Conservation (phyloP, 2,888 invertebrate genomes). For the Caenorhabditis afra region DNA sequence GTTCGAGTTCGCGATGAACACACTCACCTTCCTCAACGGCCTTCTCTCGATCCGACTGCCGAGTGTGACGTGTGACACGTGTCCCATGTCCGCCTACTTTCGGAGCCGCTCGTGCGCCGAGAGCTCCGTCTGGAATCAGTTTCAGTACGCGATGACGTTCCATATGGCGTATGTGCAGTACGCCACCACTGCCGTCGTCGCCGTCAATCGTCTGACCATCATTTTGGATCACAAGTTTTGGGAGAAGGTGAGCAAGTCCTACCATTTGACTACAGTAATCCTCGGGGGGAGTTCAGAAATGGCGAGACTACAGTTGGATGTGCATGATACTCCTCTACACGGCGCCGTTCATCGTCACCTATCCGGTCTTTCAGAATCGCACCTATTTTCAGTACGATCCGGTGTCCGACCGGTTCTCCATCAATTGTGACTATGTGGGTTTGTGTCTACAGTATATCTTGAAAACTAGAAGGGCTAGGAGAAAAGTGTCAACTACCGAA, state of each 20-base stretch:
- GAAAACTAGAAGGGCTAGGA: no score
- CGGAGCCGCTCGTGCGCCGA: background rate
- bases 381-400: constrained; percentile 16
- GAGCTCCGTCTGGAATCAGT: background rate
- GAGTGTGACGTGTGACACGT: background rate
- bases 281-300: constrained; percentile 10
- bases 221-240: background rate
- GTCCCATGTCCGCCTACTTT: background rate
- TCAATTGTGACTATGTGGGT: constrained; percentile 13
- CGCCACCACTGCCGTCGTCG: constrained; percentile 23
- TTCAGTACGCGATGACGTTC: constrained; percentile 17
- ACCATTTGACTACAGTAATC: no score
- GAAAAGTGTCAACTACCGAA: no score
- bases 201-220: constrained; percentile 18
- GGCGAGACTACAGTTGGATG: constrained; percentile 12
- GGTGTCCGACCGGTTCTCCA: background rate
- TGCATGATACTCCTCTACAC: constrained; percentile 16
- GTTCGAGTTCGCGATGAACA: constrained; percentile 25
- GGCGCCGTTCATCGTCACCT: constrained; percentile 16
- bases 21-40: constrained; percentile 10
- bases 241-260: constrained; percentile 5
- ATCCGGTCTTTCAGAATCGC: constrained; percentile 5
- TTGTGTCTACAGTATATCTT: no score
- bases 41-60: constrained; percentile 7
- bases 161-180: constrained; percentile 36